Evolutionary conservation across 2,797 vertebrate species (phyloP), one percentile per base, ranked within the genome.

Genomic region (Telmatherina bonti): DNA sequence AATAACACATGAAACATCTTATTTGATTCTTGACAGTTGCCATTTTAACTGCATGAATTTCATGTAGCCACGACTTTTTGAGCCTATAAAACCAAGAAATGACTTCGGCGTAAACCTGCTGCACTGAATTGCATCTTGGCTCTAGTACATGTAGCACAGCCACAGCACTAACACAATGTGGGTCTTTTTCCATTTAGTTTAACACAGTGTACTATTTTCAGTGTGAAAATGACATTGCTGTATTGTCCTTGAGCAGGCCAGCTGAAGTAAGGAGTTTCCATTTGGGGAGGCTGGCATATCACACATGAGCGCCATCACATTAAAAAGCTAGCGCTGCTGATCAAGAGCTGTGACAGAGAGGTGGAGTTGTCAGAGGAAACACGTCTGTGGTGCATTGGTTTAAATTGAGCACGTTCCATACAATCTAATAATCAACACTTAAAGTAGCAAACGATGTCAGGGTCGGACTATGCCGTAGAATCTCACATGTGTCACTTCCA

Each of bases 271-370:
- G 35, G 22, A 59, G 68, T 62, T 70, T 84, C 69, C 76, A 71
- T 74, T 73, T 82, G 85, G 59, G 78, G 33, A 62, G 83, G 31
- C 68, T 38, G 69, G 73, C 67, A 73, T 57, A 33, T 79, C 69
- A 77, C 67, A 83, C 67, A 55, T 70, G 27, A 55, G 54, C 66
- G 56, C 77, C 62, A 79, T 81, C 67, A 77, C 65, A 52, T 82
- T 72, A 64, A 59, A 78, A 68, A 81, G 69, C 66, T 60, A 51
- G 78, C 77, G 74, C 26, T 57, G 76, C 78, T 76, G 78, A 85
- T 68, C 76, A 78, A 60, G 64, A 74, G 65, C 77, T 51, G 61
- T 51, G 58, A 70, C 66, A 56, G 55, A 65, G 6, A 1, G 45
- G 41, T 18, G 16, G 66, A 62, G 59, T 74, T 74, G 81, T 72